These are phyloP conservation scores for Ceryle rudis DNA, from an alignment of 2,797 vertebrate genomes.

Conservation along the genomic window DNA sequence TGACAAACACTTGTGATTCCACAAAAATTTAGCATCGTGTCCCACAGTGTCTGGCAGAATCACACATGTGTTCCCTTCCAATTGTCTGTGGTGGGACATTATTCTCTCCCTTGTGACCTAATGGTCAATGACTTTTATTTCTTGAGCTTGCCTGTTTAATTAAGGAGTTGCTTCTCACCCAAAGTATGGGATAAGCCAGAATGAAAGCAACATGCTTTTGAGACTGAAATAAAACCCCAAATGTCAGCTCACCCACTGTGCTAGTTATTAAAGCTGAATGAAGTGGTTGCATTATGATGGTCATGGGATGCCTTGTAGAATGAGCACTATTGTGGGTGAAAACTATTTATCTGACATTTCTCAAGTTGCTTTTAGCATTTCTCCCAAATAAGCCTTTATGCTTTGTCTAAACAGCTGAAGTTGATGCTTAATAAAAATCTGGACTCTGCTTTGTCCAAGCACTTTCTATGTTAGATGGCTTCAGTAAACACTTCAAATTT, in stretches of 20 bases:
- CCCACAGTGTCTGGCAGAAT: constrained; percentile 44
- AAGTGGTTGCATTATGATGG: constrained; percentile 38
- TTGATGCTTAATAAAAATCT: constrained; percentile 4
- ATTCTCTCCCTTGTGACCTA: constrained; percentile 44
- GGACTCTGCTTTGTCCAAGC: background rate
- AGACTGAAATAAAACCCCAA: constrained; percentile 24
- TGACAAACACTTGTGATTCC: constrained; percentile 59
- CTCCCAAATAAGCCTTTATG: constrained; percentile 19
- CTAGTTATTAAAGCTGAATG: constrained; percentile 13
- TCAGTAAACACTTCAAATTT: constrained; percentile 30
- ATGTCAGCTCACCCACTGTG: constrained; percentile 23
- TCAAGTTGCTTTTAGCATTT: constrained; percentile 27
- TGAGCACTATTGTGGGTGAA: constrained; percentile 18
- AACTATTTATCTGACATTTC: constrained; percentile 40
- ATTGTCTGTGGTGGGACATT: constrained; percentile 29
- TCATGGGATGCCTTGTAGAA: constrained; percentile 7
- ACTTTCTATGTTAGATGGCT: constrained; percentile 1
- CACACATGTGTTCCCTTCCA: constrained; percentile 22
- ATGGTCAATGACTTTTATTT: constrained; percentile 61
- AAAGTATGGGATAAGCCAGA: constrained; percentile 9
- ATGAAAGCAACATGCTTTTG: constrained; percentile 28
- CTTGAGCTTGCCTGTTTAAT: constrained; percentile 43
- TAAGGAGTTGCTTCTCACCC: constrained; percentile 42
- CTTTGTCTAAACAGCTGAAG: constrained; percentile 42
- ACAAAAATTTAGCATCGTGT: constrained; percentile 27